Conservation (phyloP, 2,113 vertebrate species). For the Lepus europaeus region DNA sequence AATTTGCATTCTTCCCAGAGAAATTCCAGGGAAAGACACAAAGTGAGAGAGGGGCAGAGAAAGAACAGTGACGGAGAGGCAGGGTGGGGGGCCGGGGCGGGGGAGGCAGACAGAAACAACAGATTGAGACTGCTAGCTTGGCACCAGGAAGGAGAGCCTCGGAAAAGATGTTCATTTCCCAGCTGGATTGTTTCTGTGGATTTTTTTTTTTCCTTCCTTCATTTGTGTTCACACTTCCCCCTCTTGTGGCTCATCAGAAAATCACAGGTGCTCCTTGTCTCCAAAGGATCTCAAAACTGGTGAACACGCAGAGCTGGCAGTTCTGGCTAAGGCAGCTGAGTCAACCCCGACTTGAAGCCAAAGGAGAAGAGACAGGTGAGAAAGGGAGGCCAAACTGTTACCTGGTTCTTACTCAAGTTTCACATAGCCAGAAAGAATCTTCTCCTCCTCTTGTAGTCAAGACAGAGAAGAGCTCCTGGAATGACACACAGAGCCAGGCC, state of each 20-base stretch:
- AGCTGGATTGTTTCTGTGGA: neutral
- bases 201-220: constrained; percentile 29
- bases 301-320: neutral
- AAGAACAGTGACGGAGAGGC: constrained; percentile 60
- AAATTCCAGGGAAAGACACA: constrained; percentile 67
- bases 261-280: constrained; percentile 82
- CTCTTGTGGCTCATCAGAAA: constrained; percentile 89
- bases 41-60: constrained; percentile 37
- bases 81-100: neutral
- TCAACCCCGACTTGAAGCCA: neutral
- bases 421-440: neutral
- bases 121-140: constrained; percentile 68
- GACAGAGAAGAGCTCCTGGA: neutral
- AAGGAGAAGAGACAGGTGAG: no score
- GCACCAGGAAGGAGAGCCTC: constrained; percentile 5
- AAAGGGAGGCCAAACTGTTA: neutral
- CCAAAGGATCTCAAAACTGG: neutral
- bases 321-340: no score
- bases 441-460: neutral
- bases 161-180: constrained; percentile 72
- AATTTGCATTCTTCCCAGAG: constrained; percentile 70
- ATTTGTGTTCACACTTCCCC: constrained; percentile 88
- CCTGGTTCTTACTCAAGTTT: neutral
- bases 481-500: no score
- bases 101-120: constrained; percentile 3